Conservation (phyloP, 1,140 invertebrate species). For the Drosophila littoralis region DNA sequence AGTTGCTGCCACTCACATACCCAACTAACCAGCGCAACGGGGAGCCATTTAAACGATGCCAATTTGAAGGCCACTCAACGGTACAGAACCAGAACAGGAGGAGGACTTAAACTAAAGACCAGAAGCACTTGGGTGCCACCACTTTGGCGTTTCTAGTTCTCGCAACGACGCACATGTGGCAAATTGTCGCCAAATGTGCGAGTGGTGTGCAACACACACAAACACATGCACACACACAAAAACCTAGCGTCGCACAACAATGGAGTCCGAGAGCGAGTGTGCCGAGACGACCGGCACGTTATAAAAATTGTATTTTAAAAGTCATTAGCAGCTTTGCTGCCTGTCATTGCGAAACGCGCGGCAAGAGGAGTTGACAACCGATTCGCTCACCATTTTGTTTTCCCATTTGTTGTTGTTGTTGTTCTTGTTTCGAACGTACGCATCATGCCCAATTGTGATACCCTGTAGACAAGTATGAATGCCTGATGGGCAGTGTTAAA, state of each 20-base stretch:
- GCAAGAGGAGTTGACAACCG: conserved; percentile 19
- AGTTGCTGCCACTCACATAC: conserved; percentile 20
- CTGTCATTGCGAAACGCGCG: conserved; percentile 43
- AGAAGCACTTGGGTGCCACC: conserved; percentile 9
- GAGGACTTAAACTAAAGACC: conserved; percentile 15
- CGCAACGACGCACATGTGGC: conserved; percentile 52
- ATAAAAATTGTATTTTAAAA: conserved; percentile 64
- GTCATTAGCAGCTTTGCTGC: conserved; percentile 61
- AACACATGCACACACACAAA: not conserved
- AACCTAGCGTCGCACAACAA: conserved; percentile 6
- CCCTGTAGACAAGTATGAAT: not conserved
- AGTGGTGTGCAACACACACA: conserved; percentile 4
- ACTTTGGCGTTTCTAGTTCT: conserved; percentile 42
- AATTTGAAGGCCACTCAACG: conserved; percentile 57
- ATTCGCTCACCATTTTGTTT: conserved; percentile 42
- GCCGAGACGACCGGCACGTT: conserved; percentile 37
- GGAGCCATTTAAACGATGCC: conserved; percentile 53
- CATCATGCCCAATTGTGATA: conserved; percentile 21
- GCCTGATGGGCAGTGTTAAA: not conserved
- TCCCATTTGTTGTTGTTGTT: conserved; percentile 3
- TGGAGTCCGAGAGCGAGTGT: conserved; percentile 29
- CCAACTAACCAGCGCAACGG: conserved; percentile 9
- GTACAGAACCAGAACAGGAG: conserved; percentile 22
- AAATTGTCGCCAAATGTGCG: conserved; percentile 56
- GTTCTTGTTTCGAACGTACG: conserved; percentile 20